These are phyloP conservation scores for Tapirus terrestris DNA, from an alignment of 2,113 vertebrate species.

Conservation along the genomic window DNA sequence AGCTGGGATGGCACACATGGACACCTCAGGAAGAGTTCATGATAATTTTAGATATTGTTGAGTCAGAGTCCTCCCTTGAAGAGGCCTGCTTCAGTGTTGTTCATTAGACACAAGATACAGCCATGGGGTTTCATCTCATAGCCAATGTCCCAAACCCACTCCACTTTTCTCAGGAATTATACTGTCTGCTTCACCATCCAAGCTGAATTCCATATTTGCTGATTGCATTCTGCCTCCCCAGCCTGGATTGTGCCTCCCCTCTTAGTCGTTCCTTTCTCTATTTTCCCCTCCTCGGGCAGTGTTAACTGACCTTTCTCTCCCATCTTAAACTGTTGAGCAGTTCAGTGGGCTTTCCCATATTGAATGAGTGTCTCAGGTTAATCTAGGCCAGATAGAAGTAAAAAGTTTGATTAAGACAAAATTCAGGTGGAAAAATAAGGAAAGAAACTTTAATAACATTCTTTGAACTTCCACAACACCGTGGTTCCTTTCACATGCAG, in stretches of 20 bases:
- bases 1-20: neutral
- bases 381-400: neutral
- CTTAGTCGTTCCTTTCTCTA: neutral
- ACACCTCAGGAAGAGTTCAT: neutral
- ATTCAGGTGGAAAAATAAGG: neutral
- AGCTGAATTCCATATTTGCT: neutral
- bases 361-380: neutral
- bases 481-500: neutral
- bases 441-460: neutral
- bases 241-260: neutral
- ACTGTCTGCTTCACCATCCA: neutral
- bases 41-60: neutral
- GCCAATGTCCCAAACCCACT: neutral
- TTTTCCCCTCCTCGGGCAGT: neutral
- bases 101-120: neutral
- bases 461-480: neutral
- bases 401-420: neutral
- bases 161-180: neutral
- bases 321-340: neutral
- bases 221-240: neutral
- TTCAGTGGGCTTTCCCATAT: neutral
- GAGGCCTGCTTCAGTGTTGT: neutral
- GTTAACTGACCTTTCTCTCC: neutral
- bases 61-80: neutral
- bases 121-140: neutral